These are phyloP conservation scores for Limnephilus marmoratus DNA, from an alignment of 2,888 invertebrate genomes.

Conservation along the genomic window DNA sequence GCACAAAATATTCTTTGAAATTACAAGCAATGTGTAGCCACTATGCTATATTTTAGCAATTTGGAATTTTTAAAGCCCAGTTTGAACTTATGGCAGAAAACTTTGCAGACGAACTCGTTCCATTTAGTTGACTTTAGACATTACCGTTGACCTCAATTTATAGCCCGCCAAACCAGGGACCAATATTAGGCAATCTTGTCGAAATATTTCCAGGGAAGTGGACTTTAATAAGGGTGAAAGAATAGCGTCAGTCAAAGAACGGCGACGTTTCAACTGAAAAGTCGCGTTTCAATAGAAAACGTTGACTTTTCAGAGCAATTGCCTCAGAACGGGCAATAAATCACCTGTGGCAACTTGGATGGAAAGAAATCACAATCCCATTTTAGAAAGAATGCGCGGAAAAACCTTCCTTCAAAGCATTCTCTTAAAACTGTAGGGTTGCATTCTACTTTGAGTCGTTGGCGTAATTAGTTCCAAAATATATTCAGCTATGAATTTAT, in stretches of 20 bases:
- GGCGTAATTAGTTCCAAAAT: not conserved
- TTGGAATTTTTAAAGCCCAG: not conserved
- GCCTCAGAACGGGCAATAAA: slow-evolving; percentile 27
- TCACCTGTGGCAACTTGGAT: slow-evolving; percentile 9
- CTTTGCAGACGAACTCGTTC: not conserved
- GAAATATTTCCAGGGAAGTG: not conserved
- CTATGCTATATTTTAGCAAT: not conserved
- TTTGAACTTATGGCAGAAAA: not conserved
- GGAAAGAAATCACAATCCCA: not conserved
- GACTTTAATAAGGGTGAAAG: not conserved
- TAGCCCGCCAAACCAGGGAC: not conserved
- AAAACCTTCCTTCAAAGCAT: not conserved
- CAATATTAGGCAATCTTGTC: not conserved
- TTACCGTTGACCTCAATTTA: not conserved
- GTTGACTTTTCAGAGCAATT: slow-evolving; percentile 27
- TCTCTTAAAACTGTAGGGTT: not conserved
- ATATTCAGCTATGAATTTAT: not conserved
- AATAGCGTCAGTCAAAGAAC: not conserved
- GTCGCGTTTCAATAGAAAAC: not conserved
- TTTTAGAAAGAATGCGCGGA: not conserved
- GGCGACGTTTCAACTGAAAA: not conserved
- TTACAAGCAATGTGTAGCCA: not conserved
- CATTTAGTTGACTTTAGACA: not conserved
- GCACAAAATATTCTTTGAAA: not conserved
- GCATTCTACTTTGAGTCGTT: not conserved